A percentile compares a stretch with the other conserved stretches of the same genome.
phyloP scores from a whole-genome alignment of 2,888 invertebrate genomes.

The Platycheirus rosarum region DNA sequence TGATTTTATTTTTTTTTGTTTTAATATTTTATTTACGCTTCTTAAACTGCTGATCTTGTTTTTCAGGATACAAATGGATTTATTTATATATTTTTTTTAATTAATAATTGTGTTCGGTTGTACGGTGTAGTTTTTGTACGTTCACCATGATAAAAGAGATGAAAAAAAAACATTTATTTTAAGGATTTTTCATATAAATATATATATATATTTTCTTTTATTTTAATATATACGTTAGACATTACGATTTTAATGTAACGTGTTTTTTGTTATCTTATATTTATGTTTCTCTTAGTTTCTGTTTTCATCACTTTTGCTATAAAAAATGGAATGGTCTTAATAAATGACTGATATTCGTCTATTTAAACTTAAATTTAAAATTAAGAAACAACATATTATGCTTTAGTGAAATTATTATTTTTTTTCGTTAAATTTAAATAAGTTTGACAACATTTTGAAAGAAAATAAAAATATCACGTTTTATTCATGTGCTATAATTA shows the following conservation, averaged over 20 bases:
- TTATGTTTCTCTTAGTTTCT: constrained; percentile 43
- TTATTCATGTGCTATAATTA: constrained; percentile 69
- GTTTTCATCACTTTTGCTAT: constrained; percentile 69
- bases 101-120: constrained; percentile 73
- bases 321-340: constrained; percentile 76
- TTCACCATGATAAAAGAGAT: constrained; percentile 77
- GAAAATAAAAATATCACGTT: constrained; percentile 66
- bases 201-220: constrained; percentile 59
- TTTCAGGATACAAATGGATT: constrained; percentile 51
- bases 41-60: constrained; percentile 68
- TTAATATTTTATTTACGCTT: constrained; percentile 77
- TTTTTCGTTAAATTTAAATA: constrained; percentile 26
- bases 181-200: constrained; percentile 64
- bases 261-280: constrained; percentile 53
- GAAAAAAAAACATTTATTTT: constrained; percentile 76
- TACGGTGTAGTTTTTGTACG: constrained; percentile 63
- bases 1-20: constrained; percentile 76
- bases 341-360: constrained; percentile 75
- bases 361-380: constrained; percentile 47
- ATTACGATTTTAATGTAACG: constrained; percentile 71
- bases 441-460: constrained; percentile 52
- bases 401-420: neutral
- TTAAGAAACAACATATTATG: neutral
- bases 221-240: constrained; percentile 70
- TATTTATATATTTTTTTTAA: constrained; percentile 69